phyloP scores from a whole-genome alignment of 2,797 vertebrate species.

The Dromococcyx pavoninus region DNA sequence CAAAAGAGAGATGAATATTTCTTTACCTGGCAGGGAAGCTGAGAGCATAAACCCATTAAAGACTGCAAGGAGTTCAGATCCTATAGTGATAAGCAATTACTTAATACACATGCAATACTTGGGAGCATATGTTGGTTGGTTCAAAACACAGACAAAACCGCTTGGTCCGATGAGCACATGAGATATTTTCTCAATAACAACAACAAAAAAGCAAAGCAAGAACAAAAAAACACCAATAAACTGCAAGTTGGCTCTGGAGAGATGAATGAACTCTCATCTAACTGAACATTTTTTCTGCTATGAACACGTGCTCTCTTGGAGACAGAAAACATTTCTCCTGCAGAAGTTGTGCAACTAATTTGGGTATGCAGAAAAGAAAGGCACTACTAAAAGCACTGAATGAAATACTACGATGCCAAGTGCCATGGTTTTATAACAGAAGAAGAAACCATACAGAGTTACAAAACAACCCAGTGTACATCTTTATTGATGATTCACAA shows the following conservation, averaged over 20 bases:
- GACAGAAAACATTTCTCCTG: neutral
- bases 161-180: neutral
- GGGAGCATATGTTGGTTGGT: neutral
- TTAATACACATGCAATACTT: neutral
- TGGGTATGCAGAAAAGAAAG: neutral
- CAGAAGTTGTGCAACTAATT: neutral
- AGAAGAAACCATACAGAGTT: neutral
- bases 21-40: neutral
- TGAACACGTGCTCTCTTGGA: neutral
- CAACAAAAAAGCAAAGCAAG: neutral
- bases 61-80: neutral
- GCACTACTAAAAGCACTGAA: neutral
- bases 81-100: slow-evolving; percentile 4
- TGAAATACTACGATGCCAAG: neutral
- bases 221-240: neutral
- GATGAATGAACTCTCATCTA: neutral
- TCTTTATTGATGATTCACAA: slow-evolving; percentile 56
- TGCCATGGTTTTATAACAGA: neutral
- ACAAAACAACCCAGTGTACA: neutral
- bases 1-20: slow-evolving; percentile 7
- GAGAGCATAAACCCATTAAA: neutral
- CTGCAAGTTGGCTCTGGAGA: neutral
- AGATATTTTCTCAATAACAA: neutral
- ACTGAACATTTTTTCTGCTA: neutral
- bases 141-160: neutral